Evolutionary conservation across 2,888 invertebrate species (phyloP), one percentile per base, ranked within the genome.

Genomic region (Heliconius ethilla): DNA sequence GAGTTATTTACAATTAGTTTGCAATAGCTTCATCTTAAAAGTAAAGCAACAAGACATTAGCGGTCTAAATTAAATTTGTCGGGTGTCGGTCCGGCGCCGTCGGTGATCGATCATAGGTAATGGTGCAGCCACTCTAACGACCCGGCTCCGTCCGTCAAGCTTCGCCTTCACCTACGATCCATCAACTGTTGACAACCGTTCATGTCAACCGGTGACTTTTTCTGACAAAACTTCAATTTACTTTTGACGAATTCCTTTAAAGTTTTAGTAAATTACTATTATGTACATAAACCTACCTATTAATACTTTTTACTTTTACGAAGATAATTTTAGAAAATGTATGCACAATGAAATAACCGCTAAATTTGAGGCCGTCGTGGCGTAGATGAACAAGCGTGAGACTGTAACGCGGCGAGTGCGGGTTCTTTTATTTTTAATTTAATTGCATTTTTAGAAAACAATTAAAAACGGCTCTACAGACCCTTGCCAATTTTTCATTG

Each of bases 41-140:
- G 81, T 84, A 79, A 80, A 77, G 86, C 82, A 83, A 85, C 83
- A 87, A 84, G 85, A 86, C 88, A 92, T 92, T 91, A 90, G 91
- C 86, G 87, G 87, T 92, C 88, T 89, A 92, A 93, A 94, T 93
- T 92, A 91, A 93, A 93, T 94, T 93, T 92, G 92, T 92, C 87
- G 89, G 89, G 87, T 90, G 89, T 90, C 88, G 86, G 87, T 84
- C 83, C 86, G 90, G 89, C 91, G 91, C 89, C 89, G 88, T 85
- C 85, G 89, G 88, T 88, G 88, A 93, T 94, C 93, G 90, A 94
- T 94, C 94, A 93, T 90, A 87, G 83, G 89, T 92, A 93, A 93
- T 92, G 91, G 89, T 85, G 85, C 84, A 86, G 87, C 86, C 86
- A 85, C 88, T 88, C 90, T 93, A 92, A 92, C 91, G 93, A 92